phyloP scores from a whole-genome alignment of 1,140 invertebrate genomes.

The Ceratosolen fusciceps region DNA sequence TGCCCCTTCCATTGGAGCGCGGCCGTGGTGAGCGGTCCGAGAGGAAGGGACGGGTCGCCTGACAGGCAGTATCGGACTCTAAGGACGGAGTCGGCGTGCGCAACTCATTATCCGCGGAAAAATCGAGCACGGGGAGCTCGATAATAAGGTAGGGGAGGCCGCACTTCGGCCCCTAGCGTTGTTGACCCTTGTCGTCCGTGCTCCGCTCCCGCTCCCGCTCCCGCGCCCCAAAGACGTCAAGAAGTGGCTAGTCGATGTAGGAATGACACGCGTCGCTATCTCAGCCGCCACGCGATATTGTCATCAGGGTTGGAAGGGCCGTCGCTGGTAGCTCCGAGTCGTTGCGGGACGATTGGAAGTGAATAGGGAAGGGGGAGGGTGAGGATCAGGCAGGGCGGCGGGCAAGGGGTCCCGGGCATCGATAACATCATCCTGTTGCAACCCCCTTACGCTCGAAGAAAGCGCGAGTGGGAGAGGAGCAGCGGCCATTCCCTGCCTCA shows the following conservation, averaged over 20 bases:
- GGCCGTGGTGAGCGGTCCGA: no score
- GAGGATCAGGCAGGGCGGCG: no score
- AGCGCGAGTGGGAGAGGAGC: constrained; percentile 18
- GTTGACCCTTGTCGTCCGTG: not conserved
- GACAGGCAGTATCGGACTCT: no score
- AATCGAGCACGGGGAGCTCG: constrained; percentile 38
- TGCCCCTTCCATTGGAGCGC: no score
- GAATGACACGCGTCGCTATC: constrained; percentile 72
- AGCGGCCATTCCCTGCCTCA: constrained; percentile 65
- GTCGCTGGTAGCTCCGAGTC: no score
- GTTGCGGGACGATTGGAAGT: no score
- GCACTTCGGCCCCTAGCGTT: not conserved
- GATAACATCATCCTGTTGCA: constrained; percentile 66
- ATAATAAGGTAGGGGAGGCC: not conserved
- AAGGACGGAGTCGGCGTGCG: not conserved
- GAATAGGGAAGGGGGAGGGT: not conserved
- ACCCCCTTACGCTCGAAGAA: constrained; percentile 8
- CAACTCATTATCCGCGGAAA: constrained; percentile 37
- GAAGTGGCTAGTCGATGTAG: constrained; percentile 65
- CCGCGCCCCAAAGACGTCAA: constrained; percentile 48
- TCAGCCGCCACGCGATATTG: constrained; percentile 70
- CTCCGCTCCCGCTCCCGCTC: no score
- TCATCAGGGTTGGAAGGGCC: constrained; percentile 59
- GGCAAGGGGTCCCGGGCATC: constrained; percentile 7
- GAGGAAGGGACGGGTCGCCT: no score